Conservation (phyloP, 1,140 invertebrate species). For the Gyrodactylus salaris region DNA sequence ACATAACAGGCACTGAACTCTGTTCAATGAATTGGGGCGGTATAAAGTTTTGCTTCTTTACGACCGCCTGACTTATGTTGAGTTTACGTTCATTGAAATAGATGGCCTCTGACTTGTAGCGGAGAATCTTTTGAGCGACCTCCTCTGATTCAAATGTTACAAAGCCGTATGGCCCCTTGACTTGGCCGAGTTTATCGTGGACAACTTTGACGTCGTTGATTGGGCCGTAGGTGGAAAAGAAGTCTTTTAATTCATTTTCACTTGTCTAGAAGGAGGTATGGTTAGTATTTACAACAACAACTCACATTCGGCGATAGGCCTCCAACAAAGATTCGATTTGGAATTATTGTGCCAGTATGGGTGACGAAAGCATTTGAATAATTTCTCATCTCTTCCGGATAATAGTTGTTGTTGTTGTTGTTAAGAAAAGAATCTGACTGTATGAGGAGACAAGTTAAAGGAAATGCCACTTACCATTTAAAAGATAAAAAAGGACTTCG, state of each 20-base stretch:
- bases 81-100: neutral
- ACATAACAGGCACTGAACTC: too few species aligned
- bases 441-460: too few species aligned
- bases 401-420: too few species aligned
- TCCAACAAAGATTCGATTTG: neutral
- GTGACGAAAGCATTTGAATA: neutral
- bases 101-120: neutral
- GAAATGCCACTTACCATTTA: too few species aligned
- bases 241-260: neutral
- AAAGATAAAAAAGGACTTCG: too few species aligned
- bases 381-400: neutral
- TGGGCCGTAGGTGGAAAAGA: neutral
- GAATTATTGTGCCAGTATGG: neutral
- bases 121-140: neutral
- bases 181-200: neutral
- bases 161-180: neutral
- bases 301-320: neutral
- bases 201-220: neutral
- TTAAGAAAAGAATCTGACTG: too few species aligned
- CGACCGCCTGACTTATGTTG: neutral
- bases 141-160: neutral
- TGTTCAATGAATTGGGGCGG: neutral
- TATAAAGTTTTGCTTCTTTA: neutral
- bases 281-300: neutral
- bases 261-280: neutral